These are phyloP conservation scores for Dasypolia templi DNA, from an alignment of 2,888 invertebrate genomes.

Conservation along the genomic window DNA sequence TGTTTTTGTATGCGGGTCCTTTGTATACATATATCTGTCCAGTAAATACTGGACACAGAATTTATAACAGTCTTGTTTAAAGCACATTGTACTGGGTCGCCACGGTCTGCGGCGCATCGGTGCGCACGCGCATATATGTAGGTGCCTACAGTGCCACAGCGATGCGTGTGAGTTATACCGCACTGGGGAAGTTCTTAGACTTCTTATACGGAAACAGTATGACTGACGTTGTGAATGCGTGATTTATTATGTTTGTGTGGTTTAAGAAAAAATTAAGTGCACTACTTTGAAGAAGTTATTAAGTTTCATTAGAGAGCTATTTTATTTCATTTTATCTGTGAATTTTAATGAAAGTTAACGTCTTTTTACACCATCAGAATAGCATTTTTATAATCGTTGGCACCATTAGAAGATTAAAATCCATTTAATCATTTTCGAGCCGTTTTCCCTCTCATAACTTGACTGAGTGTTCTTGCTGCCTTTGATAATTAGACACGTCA, in stretches of 20 bases:
- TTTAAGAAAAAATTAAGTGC: background rate
- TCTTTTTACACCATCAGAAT: background rate
- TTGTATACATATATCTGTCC: background rate
- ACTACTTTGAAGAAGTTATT: background rate
- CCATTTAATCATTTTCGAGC: background rate
- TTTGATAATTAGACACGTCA: no score
- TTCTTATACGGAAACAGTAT: constrained; percentile 48
- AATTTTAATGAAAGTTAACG: background rate
- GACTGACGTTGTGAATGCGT: constrained; percentile 42
- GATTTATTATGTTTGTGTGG: constrained; percentile 24
- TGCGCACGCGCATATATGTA: constrained; percentile 24
- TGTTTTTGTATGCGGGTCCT: background rate
- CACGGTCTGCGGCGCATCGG: constrained; percentile 45
- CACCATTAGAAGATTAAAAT: background rate
- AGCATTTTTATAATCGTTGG: background rate
- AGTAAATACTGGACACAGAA: constrained; percentile 21
- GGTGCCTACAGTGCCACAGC: constrained; percentile 2
- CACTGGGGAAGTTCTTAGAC: constrained; percentile 48
- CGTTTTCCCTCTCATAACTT: no score
- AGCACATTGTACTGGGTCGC: constrained; percentile 56
- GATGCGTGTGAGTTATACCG: constrained; percentile 48
- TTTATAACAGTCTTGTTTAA: constrained; percentile 41
- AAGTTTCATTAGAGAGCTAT: background rate
- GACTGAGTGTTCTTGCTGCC: no score
- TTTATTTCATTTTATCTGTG: background rate